Base-by-base conservation (phyloP, 1,140 invertebrate species). In the Chymomyza costata region DNA sequence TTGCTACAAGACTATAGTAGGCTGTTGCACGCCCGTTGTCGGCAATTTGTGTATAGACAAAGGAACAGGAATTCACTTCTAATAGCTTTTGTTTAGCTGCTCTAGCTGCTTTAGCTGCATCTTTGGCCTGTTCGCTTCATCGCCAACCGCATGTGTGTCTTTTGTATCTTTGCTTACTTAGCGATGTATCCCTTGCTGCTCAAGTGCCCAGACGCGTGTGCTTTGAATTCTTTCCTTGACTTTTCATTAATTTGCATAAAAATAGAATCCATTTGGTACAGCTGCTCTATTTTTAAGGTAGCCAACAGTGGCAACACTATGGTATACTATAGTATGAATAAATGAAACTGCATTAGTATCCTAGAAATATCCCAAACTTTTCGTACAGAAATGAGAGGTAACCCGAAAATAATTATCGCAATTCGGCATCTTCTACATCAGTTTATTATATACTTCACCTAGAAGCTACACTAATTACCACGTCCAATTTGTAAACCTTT, bases 1-100 rank as follows among this genome's bases (percentile, higher is more conserved):
- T n/a, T n/a, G n/a, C n/a, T n/a, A n/a, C n/a, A n/a, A n/a, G n/a
- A n/a, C n/a, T n/a, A n/a, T n/a, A n/a, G n/a, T n/a, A n/a, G n/a
- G 11, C 5, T 25, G 16, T 15, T 51, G 31, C 37, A 31, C 41
- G 13, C 44, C 41, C 40, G 53, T 67, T 59, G 73, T 55, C 71
- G 71, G 71, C 63, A 76, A 66, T 63, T 78, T 70, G 66, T 59
- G 73, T 51, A 78, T 78, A 78, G 71, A 78, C 71, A 78, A 70
- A 51, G 71, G 73, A 80, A 67, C 73, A 78, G 71, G 73, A 78
- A 78, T 78, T 78, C 46, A 58, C 66, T 64, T 47, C 61, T 69
- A 61, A 69, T 73, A 76, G 62, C 63, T 50, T 44, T n/a, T n/a
- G n/a, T n/a, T n/a, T n/a, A n/a, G n/a, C n/a, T n/a, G n/a, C n/a